phyloP scores from a whole-genome alignment of 92 coral and sea anemone species.

The Actinostola sp. region DNA sequence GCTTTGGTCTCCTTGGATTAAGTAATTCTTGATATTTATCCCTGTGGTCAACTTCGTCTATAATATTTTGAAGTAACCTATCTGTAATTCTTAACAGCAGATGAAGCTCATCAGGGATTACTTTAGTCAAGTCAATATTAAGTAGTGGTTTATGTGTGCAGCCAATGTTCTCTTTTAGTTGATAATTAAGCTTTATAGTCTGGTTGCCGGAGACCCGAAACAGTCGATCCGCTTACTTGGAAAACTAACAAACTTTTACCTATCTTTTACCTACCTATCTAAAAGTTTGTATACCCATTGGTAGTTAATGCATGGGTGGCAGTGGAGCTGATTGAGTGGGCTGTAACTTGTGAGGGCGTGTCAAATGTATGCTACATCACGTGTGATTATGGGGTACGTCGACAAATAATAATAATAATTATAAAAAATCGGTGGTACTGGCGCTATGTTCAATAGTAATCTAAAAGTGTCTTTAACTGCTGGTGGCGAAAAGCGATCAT shows the following conservation, averaged over 20 bases:
- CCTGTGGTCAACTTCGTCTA: slow-evolving; percentile 22
- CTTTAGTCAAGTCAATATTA: slow-evolving; percentile 32
- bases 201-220: no score
- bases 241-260: no score
- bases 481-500: slow-evolving; percentile 3
- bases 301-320: no score
- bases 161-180: slow-evolving; percentile 8
- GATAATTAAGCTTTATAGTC: no score
- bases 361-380: no score
- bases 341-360: no score
- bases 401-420: no score
- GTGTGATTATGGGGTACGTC: no score
- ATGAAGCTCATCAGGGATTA: slow-evolving; percentile 72
- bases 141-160: slow-evolving; percentile 52
- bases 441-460: slow-evolving; percentile 11
- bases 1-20: slow-evolving; percentile 33
- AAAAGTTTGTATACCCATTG: no score
- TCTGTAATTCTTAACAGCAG: slow-evolving; percentile 64
- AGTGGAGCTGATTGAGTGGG: no score
- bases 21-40: slow-evolving; percentile 26
- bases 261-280: no score
- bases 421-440: slow-evolving; percentile 29
- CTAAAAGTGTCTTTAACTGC: neutral
- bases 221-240: no score
- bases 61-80: slow-evolving; percentile 10